Evolutionary conservation across 2,113 vertebrate genomes (phyloP), one percentile per base, ranked within the genome.

Genomic region (Phyllopteryx taeniolatus): DNA sequence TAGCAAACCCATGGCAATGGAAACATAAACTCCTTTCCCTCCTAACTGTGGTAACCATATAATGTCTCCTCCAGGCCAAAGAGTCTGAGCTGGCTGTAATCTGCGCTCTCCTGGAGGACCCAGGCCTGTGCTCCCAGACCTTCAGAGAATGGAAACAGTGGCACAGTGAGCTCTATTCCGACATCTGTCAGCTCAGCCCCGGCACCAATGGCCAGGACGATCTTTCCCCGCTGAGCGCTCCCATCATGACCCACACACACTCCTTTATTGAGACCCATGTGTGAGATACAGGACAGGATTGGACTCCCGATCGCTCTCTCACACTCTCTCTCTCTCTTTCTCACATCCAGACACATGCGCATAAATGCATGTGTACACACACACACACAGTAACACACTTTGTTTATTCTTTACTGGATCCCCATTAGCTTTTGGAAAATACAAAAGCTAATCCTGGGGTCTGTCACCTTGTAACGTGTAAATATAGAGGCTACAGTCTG

Each of bases 251-350:
- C 79, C 96, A 95, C 85, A 96, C 94, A 22, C 94, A 96, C 88
- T 97, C 96, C 68, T 95, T 97, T 92, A 97, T 96, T 51, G 95
- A 96, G 90, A 96, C 94, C 5, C 94, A 96, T 0, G 94, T 95
- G 87, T 96, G 92, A 94, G 74, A 89, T 87, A n/a, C 87, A 87
- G 90, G 92, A 14, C 88, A 85, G 15, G 75, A 81, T 77, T 76
- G 84, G 81, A 81, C 70, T 35, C 33, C 2, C 59, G 15, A 35
- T 19, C 49, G 2, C 49, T 53, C 49, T 53, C 14, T 19, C 49
- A 19, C 15, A 19, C 14, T 5, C 44, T 54, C 75, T 86, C 91
- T 86, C 57, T 89, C 22, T 27, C 68, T 61, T 46, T 46, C 71
- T 49, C 91, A 39, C 20, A 20, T 53, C 71, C 68, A 65, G 5